These are phyloP conservation scores for Tiliacea citrago DNA, from an alignment of 2,888 invertebrate genomes.

Conservation along the genomic window DNA sequence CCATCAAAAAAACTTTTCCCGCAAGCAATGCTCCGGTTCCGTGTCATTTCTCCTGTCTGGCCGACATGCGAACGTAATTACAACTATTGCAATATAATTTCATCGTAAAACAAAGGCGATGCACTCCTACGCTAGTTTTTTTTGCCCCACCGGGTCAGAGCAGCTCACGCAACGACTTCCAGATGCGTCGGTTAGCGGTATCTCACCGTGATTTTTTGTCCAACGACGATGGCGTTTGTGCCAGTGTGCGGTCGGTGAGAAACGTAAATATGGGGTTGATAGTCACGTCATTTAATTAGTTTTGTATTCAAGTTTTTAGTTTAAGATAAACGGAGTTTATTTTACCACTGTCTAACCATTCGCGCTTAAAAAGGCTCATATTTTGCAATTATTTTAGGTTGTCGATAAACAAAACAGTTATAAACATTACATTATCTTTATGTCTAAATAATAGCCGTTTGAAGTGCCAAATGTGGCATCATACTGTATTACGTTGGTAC, in stretches of 20 bases:
- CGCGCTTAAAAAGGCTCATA: neutral
- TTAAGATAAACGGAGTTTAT: neutral
- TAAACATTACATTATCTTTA: constrained; percentile 26
- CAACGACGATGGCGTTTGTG: constrained; percentile 68
- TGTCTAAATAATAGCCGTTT: constrained; percentile 37
- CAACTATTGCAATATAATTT: constrained; percentile 77
- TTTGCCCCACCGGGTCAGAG: constrained; percentile 75
- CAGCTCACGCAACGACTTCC: constrained; percentile 83
- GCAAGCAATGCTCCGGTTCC: constrained; percentile 67
- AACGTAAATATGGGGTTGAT: constrained; percentile 68
- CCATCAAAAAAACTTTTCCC: constrained; percentile 64
- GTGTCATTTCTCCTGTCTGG: constrained; percentile 75
- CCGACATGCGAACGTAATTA: constrained; percentile 80
- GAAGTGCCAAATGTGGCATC: constrained; percentile 65
- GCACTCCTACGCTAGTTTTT: constrained; percentile 81
- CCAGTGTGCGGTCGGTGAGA: constrained; percentile 74
- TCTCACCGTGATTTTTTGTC: constrained; percentile 83
- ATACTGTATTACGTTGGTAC: constrained; percentile 47
- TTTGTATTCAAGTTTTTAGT: neutral
- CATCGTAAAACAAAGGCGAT: constrained; percentile 77
- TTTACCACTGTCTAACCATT: neutral
- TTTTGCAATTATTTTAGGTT: neutral
- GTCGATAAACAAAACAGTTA: constrained; percentile 1
- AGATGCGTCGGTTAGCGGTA: constrained; percentile 89
- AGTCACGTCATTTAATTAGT: constrained; percentile 5